Base-by-base conservation (phyloP, 2,113 vertebrate species). In the Labeo catla region DNA sequence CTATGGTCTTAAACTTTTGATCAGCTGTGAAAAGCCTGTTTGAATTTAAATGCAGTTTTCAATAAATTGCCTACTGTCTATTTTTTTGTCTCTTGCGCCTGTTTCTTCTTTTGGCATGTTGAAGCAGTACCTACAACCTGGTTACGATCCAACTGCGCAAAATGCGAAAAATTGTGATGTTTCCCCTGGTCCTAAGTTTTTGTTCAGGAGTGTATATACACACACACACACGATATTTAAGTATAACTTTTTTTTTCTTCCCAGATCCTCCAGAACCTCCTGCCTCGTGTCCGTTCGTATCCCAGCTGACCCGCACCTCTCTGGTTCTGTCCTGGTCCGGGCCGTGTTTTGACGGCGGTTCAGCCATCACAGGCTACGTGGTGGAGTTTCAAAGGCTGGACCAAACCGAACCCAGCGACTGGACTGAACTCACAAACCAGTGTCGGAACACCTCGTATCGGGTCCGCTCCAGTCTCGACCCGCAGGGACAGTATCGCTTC, bases 311-410 rank as follows among this genome's bases (percentile, higher is more conserved):
- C 45, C 59, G 84, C 1, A 34, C 88, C 11, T 95, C 94, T 49
- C 89, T 96, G 84, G 94, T 94, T 59, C 92, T 96, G 63, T 95
- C 94, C 83, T 96, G 95, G 95, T 93, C 92, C 0, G 95, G 96
- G 0, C 94, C 95, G 9, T 90, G 90, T 85, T 96, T 94, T 21
- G 95, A 96, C 50, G 95, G 96, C 0, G 95, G 96, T 84, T 93
- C 92, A 0, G 94, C 95, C 0, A 90, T 96, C 73, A 84, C 93
- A 77, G 93, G 93, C 57, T 96, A 96, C 88, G 89, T 92, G 8
- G 90, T 96, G 28, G 95, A 96, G 76, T 76, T 90, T 77, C 87
- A 80, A 81, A 84, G 50, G 8, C 90, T 90, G 1, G 89, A 88
- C 9, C 59, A 4, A 0, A 72, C 47, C 7, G 39, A 86, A 4